Base-by-base conservation (phyloP, 2,113 vertebrate species). In the Cyanistes caeruleus region DNA sequence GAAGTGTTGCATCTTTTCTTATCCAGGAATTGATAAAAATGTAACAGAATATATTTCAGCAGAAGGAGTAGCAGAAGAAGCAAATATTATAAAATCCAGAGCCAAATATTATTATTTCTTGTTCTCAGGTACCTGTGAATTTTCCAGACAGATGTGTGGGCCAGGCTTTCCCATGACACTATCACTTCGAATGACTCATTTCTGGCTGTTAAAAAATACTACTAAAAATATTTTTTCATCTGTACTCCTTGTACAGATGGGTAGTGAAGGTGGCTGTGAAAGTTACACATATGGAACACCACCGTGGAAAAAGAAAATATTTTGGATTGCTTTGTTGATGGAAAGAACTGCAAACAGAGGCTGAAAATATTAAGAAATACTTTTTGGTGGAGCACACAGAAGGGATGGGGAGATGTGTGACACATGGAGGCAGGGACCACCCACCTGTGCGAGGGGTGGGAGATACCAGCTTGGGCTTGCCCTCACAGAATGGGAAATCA, bases 371-470 rank as follows among this genome's bases (percentile, higher is more conserved):
- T 18, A 39, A 48, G 23, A 12, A 11, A 30, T 31, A 10, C 53
- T 8, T 25, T 72, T 87, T 65, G 48, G 49, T 35, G 20, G 37
- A 46, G 39, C 15, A 31, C 11, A 13, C 0, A 9, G 41, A 11
- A n/a, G 28, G 37, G 60, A 44, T 2, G 27, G 39, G 52, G 24
- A 25, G 58, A 22, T 18, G 52, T 20, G 27, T n/a, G 49, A 27
- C 41, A 18, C 5, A 2, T 2, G 9, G 49, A 58, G 35, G 49
- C 39, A 41, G 28, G 7, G 48, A 53, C 8, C 16, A 21, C 27
- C 37, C 17, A 8, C 11, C 23, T 0, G 0, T 13, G 35, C 0
- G 0, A 44, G 22, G 11, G 27, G 4, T 10, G 23, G n/a, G 21
- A 41, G 10, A 8, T 3, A 6, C 11, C 22, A 3, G 15, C 13